Evolutionary conservation across 1,140 invertebrate species (phyloP).

Genomic region (Penaeus indicus): DNA sequence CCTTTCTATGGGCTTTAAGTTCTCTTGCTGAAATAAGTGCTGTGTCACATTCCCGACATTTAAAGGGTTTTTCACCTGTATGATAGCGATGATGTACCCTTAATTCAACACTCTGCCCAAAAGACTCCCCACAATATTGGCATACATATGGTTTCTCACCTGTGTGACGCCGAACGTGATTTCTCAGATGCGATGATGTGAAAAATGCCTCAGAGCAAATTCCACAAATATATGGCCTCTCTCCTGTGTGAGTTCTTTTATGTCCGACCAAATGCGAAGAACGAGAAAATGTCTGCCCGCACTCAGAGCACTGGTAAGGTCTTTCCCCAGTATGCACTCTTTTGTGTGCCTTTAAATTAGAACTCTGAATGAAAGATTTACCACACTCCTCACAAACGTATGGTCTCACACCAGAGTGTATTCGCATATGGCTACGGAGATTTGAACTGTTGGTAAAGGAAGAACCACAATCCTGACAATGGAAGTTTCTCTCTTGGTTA

Average conservation of each 20-base stretch:
- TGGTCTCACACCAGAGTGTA: conserved; percentile 69
- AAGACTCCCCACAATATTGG: conserved; percentile 55
- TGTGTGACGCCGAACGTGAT: conserved; percentile 72
- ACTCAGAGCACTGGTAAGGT: conserved; percentile 63
- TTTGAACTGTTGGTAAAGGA: conserved; percentile 69
- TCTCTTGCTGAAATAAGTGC: conserved; percentile 57
- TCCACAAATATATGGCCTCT: conserved; percentile 70
- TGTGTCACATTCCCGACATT: conserved; percentile 58
- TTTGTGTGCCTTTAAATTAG: conserved; percentile 76
- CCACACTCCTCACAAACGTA: conserved; percentile 67
- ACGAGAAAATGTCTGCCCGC: conserved; percentile 65
- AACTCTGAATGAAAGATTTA: conserved; percentile 77
- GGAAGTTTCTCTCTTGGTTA: conserved; percentile 65
- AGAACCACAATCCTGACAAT: conserved; percentile 66
- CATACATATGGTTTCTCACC: conserved; percentile 70
- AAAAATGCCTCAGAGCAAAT: conserved; percentile 71
- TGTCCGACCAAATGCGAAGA: conserved; percentile 67
- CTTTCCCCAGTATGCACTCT: conserved; percentile 73
- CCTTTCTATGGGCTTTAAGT: conserved; percentile 60
- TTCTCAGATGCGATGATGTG: conserved; percentile 70
- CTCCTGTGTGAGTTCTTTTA: conserved; percentile 69
- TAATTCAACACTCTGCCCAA: conserved; percentile 60
- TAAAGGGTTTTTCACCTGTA: conserved; percentile 63
- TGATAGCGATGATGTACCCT: conserved; percentile 60
- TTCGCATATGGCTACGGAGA: conserved; percentile 67